Conservation (phyloP, 2,797 vertebrate genomes). For the Karalla daura region DNA sequence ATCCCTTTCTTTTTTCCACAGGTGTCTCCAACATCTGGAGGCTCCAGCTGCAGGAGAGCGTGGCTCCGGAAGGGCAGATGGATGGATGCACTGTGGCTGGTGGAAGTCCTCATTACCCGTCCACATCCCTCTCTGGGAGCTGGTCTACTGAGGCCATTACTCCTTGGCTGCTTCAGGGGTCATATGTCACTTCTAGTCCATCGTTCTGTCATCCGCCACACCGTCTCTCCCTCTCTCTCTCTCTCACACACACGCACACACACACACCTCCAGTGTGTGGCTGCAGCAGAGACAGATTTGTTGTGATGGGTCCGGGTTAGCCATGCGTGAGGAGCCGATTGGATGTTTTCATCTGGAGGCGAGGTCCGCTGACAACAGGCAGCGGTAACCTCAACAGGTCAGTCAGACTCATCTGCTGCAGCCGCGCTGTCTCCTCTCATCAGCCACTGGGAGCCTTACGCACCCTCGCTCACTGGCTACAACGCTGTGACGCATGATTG, state of each 20-base stretch:
- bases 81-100: constrained; percentile 64
- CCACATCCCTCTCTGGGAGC: constrained; percentile 63
- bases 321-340: constrained; percentile 66
- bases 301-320: constrained; percentile 68
- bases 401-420: constrained; percentile 41
- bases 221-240: too few species aligned
- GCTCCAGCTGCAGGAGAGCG: constrained; percentile 60
- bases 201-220: constrained; percentile 53
- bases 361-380: constrained; percentile 68
- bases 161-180: constrained; percentile 70
- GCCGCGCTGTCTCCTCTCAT: constrained; percentile 45
- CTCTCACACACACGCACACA: constrained; percentile 19
- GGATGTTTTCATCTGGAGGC: constrained; percentile 73
- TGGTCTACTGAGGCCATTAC: constrained; percentile 70
- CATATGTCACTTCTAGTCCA: constrained; percentile 75
- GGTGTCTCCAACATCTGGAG: constrained; percentile 77
- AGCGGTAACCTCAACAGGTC: constrained; percentile 65
- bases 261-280: constrained; percentile 24
- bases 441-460: constrained; percentile 10
- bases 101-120: constrained; percentile 74
- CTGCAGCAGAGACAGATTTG: constrained; percentile 58
- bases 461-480: not conserved
- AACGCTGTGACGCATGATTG: too few species aligned
- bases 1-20: constrained; percentile 52
- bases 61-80: constrained; percentile 56